These are phyloP conservation scores for Mormyrus lacerda DNA, from an alignment of 2,113 vertebrate genomes.

Conservation along the genomic window DNA sequence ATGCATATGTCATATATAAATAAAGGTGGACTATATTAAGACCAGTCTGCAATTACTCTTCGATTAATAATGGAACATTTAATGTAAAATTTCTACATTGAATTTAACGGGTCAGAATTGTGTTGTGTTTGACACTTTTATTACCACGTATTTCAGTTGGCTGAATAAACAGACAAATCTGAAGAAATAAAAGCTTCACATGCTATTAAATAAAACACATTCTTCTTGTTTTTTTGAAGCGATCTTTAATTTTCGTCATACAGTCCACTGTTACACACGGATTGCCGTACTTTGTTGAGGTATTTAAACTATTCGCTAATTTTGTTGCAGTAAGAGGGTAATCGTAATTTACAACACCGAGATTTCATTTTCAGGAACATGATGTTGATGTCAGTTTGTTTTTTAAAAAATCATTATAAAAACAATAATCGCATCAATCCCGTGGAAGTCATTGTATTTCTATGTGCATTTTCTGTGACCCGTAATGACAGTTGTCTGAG, in stretches of 20 bases:
- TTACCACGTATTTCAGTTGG: not conserved
- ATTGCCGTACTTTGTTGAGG: not conserved
- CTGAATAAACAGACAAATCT: not conserved
- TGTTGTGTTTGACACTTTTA: not conserved
- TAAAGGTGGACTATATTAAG: not conserved
- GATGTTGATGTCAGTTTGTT: not conserved
- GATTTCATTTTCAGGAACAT: not conserved
- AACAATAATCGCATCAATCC: conserved; percentile 1
- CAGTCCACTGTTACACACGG: not conserved
- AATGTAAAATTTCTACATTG: not conserved
- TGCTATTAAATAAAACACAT: not conserved
- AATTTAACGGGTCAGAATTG: not conserved
- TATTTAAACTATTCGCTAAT: not conserved
- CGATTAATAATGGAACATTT: not conserved
- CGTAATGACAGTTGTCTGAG: not conserved
- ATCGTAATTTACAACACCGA: not conserved
- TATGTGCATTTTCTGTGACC: not conserved
- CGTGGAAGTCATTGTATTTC: not conserved
- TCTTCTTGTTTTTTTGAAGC: not conserved
- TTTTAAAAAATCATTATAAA: conserved; percentile 3
- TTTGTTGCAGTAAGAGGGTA: not conserved
- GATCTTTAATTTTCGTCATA: not conserved
- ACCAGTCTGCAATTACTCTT: not conserved
- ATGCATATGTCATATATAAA: not conserved
- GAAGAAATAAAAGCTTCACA: not conserved